These are phyloP conservation scores for Lypha dubia DNA, from an alignment of 2,888 invertebrate species.

Conservation along the genomic window DNA sequence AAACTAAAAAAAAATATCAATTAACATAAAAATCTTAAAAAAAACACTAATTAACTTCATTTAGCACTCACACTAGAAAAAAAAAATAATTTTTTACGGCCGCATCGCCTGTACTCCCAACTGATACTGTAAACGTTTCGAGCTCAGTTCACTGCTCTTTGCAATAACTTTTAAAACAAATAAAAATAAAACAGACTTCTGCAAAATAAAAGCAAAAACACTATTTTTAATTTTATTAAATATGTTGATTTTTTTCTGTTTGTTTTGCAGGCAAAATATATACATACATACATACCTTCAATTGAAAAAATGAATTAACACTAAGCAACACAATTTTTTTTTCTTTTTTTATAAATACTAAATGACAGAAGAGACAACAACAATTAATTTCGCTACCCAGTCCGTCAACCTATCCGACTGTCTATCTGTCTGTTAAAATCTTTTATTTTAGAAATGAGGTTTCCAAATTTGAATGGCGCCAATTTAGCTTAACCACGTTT, in stretches of 20 bases:
- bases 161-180: neutral
- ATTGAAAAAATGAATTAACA: too few relatives aligned
- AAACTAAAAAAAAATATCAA: neutral
- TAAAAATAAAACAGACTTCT: neutral
- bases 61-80: constrained; percentile 31
- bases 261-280: neutral
- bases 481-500: too few relatives aligned
- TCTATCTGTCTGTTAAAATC: too few relatives aligned
- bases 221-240: constrained; percentile 8
- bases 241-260: neutral
- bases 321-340: too few relatives aligned
- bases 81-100: neutral
- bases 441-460: too few relatives aligned
- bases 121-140: neutral
- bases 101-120: constrained; percentile 14
- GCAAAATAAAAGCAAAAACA: neutral
- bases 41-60: constrained; percentile 26
- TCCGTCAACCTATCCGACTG: too few relatives aligned
- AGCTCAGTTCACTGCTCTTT: constrained; percentile 13
- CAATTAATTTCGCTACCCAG: too few relatives aligned
- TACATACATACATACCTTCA: too few relatives aligned
- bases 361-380: too few relatives aligned
- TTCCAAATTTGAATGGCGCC: too few relatives aligned
- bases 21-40: neutral
- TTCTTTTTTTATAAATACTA: too few relatives aligned